Evolutionary conservation across 2,888 invertebrate species (phyloP).

Genomic region (Isotomurus palustris): DNA sequence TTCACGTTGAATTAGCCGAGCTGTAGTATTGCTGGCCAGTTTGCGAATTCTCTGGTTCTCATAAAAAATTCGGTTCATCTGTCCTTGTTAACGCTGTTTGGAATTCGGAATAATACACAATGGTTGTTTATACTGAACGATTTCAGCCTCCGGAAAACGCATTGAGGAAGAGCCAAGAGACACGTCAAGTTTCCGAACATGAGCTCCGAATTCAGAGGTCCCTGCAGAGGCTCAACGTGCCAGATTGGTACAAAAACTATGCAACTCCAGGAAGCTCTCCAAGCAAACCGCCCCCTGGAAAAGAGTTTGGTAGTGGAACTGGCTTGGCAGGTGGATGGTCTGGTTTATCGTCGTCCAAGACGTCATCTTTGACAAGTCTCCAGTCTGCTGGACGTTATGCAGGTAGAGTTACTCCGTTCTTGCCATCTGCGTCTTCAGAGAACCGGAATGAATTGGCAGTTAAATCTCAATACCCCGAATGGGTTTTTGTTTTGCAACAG

Average conservation of each 20-base stretch:
- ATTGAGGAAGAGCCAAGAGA: slow-evolving; percentile 71
- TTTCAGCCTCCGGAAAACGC: slow-evolving; percentile 88
- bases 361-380: slow-evolving; percentile 42
- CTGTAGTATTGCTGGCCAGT: no score
- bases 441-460: neutral
- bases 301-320: slow-evolving; percentile 41
- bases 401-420: slow-evolving; percentile 16
- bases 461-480: neutral
- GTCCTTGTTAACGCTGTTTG: no score
- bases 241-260: slow-evolving; percentile 84
- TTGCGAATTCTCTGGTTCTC: no score
- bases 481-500: slow-evolving; percentile 12
- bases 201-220: slow-evolving; percentile 82
- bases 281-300: slow-evolving; percentile 12
- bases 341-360: slow-evolving; percentile 42
- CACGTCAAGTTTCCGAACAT: slow-evolving; percentile 77
- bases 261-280: slow-evolving; percentile 25
- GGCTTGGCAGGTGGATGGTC: slow-evolving; percentile 45
- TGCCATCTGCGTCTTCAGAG: neutral
- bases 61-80: no score
- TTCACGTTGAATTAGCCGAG: no score
- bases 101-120: no score
- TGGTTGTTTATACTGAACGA: slow-evolving; percentile 25
- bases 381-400: slow-evolving; percentile 42
- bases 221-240: slow-evolving; percentile 86